Percentiles rank a stretch among this genome's conserved stretches.
These are phyloP conservation scores for Umimayanthus chanpuru DNA, from an alignment of 92 coral and sea anemone genomes.

Conservation along the genomic window DNA sequence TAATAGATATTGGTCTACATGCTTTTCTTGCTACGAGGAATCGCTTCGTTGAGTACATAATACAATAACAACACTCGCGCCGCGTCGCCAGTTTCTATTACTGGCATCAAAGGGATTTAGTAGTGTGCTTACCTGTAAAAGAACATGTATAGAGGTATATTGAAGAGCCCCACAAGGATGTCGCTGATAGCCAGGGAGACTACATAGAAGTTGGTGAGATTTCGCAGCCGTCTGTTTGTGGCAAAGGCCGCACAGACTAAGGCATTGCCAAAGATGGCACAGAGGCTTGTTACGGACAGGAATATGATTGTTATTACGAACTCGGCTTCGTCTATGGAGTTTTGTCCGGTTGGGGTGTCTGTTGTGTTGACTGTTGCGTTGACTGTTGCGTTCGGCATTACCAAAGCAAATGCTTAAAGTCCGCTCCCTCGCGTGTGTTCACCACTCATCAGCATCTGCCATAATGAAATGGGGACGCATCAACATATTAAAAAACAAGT, in stretches of 20 bases:
- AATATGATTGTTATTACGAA: conserved; percentile 62
- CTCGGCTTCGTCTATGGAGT: conserved; percentile 26
- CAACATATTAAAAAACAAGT: conserved; percentile 4
- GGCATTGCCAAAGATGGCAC: conserved; percentile 83
- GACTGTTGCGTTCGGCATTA: conserved; percentile 26
- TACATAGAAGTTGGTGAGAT: conserved; percentile 81
- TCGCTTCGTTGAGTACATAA: conserved; percentile 5
- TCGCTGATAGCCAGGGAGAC: conserved; percentile 88
- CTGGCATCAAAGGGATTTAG: neutral
- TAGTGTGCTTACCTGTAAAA: conserved; percentile 34
- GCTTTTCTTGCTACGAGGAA: neutral
- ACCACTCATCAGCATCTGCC: conserved; percentile 27
- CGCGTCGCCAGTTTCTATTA: neutral
- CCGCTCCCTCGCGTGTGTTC: conserved; percentile 18
- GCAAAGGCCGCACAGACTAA: conserved; percentile 85
- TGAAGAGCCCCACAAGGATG: conserved; percentile 72
- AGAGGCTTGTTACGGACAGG: conserved; percentile 60
- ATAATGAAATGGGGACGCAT: conserved; percentile 2
- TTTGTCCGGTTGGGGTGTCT: neutral
- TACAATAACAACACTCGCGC: neutral
- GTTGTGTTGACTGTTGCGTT: conserved; percentile 20
- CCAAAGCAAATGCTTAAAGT: neutral
- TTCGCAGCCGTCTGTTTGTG: conserved; percentile 79
- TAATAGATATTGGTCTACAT: neutral
- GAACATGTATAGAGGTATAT: conserved; percentile 83